Evolutionary conservation across 2,888 invertebrate species (phyloP).

Genomic region (Xanthorhoe designata): DNA sequence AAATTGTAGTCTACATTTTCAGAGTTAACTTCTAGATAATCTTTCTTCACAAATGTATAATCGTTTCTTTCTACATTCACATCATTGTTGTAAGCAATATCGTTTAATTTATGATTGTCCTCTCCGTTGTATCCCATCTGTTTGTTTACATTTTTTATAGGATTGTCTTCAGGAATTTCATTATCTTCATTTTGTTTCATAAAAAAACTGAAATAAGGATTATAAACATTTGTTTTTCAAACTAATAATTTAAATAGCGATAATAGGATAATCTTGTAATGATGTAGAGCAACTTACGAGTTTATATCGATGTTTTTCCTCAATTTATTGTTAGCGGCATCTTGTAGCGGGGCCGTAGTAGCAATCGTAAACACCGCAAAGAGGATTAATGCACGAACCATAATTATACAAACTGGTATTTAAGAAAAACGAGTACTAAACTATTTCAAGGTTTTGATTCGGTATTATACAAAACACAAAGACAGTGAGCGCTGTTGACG

Average conservation of each 20-base stretch:
- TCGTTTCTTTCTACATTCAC: not conserved
- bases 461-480: slow-evolving; percentile 10
- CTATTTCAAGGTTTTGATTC: slow-evolving; percentile 28
- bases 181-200: slow-evolving; percentile 9
- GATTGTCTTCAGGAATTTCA: slow-evolving; percentile 12
- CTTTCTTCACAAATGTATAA: not conserved
- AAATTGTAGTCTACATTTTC: slow-evolving; percentile 20
- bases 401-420: slow-evolving; percentile 27
- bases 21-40: slow-evolving; percentile 5
- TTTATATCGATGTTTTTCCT: slow-evolving; percentile 15
- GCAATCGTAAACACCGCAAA: slow-evolving; percentile 28
- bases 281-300: slow-evolving; percentile 20
- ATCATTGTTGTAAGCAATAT: not conserved
- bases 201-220: slow-evolving; percentile 7
- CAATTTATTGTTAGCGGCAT: slow-evolving; percentile 16
- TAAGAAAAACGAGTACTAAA: slow-evolving; percentile 19
- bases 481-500: slow-evolving; percentile 12
- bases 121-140: not conserved
- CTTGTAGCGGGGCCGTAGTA: slow-evolving; percentile 20
- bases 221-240: not conserved
- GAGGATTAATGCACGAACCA: slow-evolving; percentile 28
- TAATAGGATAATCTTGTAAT: not conserved
- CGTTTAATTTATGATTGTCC: not conserved
- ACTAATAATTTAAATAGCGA: no score
- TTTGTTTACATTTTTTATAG: not conserved